A percentile compares a stretch with the other conserved stretches of the same genome.
Conservation (phyloP, 2,888 invertebrate genomes). For the Drosophila mayaguana region DNA sequence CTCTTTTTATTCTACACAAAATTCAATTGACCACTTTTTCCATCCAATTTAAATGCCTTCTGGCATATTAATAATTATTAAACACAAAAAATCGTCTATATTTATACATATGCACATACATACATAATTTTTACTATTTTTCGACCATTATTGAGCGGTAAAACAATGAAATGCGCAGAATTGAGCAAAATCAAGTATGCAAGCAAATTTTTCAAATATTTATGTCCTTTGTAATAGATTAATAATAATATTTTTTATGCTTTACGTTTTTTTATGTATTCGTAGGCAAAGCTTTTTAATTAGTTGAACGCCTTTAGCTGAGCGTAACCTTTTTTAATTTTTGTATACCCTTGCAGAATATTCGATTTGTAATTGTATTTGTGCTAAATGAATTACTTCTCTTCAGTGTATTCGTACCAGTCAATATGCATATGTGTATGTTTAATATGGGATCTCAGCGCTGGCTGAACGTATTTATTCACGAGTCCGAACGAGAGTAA, state of each 20-base stretch:
- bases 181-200: constrained; percentile 29
- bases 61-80: constrained; percentile 34
- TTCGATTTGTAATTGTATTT: background rate
- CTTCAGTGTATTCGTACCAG: background rate
- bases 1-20: constrained; percentile 14
- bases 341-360: constrained; percentile 43
- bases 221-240: constrained; percentile 31
- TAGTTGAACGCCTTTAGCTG: constrained; percentile 27
- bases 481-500: background rate
- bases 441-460: background rate
- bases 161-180: constrained; percentile 32
- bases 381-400: background rate
- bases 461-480: background rate
- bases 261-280: constrained; percentile 19
- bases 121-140: constrained; percentile 6
- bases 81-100: constrained; percentile 6
- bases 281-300: constrained; percentile 49
- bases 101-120: background rate
- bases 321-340: background rate
- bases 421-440: no score
- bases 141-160: constrained; percentile 20
- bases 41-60: constrained; percentile 42
- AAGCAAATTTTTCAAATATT: constrained; percentile 42
- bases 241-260: constrained; percentile 14
- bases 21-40: constrained; percentile 33